phyloP scores from a whole-genome alignment of 2,113 vertebrate species.

The Baryphthengus martii region DNA sequence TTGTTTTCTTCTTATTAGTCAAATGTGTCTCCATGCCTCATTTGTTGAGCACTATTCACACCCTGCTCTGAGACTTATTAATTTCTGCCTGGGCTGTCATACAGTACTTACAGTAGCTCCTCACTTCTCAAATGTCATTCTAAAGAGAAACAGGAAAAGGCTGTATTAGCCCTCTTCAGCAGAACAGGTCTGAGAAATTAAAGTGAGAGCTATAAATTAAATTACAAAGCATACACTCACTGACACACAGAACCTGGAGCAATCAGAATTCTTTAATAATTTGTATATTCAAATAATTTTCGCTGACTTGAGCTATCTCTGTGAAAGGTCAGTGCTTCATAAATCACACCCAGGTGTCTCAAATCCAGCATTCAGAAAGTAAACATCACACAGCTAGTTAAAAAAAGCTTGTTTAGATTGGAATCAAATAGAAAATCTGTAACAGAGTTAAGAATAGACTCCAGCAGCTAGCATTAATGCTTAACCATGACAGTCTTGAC shows the following conservation, averaged over 20 bases:
- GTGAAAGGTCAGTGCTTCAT: background rate
- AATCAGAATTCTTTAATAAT: background rate
- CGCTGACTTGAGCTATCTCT: background rate
- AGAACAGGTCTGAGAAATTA: background rate
- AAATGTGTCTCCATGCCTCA: slow-evolving; percentile 30
- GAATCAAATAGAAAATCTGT: background rate
- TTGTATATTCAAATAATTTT: background rate
- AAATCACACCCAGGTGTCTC: slow-evolving; percentile 44
- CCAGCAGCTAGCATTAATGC: background rate
- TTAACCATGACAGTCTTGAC: background rate
- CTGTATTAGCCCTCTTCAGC: background rate
- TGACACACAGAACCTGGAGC: background rate
- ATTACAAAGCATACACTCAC: background rate
- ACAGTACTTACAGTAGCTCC: background rate
- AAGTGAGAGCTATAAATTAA: background rate
- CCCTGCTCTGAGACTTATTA: slow-evolving; percentile 10
- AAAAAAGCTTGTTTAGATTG: slow-evolving; percentile 10
- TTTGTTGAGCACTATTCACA: slow-evolving; percentile 31
- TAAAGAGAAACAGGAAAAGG: background rate
- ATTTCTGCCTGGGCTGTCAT: slow-evolving; percentile 26
- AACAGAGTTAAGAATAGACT: background rate
- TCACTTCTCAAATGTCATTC: background rate
- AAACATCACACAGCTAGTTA: slow-evolving; percentile 9
- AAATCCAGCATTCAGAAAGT: background rate
- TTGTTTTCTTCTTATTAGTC: slow-evolving; percentile 52